A percentile compares a stretch with the other conserved stretches of the same genome.
Conservation (phyloP, 1,140 invertebrate genomes). For the Mesaphorura yosii region DNA sequence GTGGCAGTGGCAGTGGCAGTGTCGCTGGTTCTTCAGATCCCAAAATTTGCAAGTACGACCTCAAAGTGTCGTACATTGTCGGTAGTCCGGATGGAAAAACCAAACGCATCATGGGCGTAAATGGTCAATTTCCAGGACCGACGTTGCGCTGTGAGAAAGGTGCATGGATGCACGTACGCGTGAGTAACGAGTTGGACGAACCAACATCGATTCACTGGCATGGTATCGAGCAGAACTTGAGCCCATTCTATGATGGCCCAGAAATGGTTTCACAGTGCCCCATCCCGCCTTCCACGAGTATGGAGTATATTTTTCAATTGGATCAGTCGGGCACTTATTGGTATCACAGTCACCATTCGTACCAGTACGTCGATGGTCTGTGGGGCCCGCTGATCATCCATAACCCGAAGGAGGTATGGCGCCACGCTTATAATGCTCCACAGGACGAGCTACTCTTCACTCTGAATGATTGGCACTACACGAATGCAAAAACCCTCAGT, state of each 20-base stretch:
- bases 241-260: slow-evolving; percentile 13
- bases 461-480: slow-evolving; percentile 15
- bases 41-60: no score
- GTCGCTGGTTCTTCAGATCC: no score
- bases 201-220: slow-evolving; percentile 10
- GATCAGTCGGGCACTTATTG: slow-evolving; percentile 9
- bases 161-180: slow-evolving; percentile 1
- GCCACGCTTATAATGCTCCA: neutral
- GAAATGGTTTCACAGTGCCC: slow-evolving; percentile 12
- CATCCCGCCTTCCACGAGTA: neutral
- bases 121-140: slow-evolving; percentile 16
- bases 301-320: slow-evolving; percentile 4
- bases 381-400: slow-evolving; percentile 12
- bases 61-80: no score
- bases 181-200: slow-evolving; percentile 9
- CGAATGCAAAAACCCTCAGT: neutral
- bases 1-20: no score
- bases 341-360: slow-evolving; percentile 11
- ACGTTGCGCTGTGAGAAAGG: neutral
- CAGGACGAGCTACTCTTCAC: slow-evolving; percentile 11
- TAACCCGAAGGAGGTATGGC: neutral
- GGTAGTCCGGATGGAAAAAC: slow-evolving; percentile 12
- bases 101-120: slow-evolving; percentile 13
- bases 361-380: slow-evolving; percentile 15
- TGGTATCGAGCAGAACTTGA: slow-evolving; percentile 5